Evolutionary conservation across 2,888 invertebrate species (phyloP).

Genomic region (Calameuta idolon): DNA sequence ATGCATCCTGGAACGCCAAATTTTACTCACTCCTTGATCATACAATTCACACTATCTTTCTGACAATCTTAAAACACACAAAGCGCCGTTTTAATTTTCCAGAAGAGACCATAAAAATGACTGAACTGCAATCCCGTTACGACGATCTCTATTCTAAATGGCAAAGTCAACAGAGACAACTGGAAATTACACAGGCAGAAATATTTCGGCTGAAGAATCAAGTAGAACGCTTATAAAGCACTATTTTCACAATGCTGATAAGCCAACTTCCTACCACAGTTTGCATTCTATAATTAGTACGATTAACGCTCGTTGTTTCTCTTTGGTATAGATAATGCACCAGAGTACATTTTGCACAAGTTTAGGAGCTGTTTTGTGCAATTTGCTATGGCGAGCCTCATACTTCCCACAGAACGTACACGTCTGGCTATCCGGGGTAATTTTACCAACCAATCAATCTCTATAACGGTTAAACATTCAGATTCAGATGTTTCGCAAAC

Average conservation of each 20-base stretch:
- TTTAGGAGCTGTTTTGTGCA: slow-evolving; percentile 62
- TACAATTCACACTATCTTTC: not conserved
- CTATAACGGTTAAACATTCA: not conserved
- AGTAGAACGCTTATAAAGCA: slow-evolving; percentile 28
- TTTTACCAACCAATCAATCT: not conserved
- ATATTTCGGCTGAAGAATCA: slow-evolving; percentile 47
- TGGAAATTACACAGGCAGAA: slow-evolving; percentile 33
- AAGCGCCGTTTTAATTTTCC: not conserved
- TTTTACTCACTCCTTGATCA: not conserved
- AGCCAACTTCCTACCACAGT: not conserved
- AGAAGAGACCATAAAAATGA: slow-evolving; percentile 29
- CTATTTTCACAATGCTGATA: not conserved
- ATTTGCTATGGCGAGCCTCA: slow-evolving; percentile 64
- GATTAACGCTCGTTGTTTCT: not conserved
- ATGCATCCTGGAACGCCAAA: not conserved
- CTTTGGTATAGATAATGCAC: slow-evolving; percentile 42
- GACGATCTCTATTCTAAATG: slow-evolving; percentile 39
- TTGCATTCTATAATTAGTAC: not conserved
- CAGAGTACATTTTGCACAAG: slow-evolving; percentile 64
- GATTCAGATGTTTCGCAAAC: not conserved
- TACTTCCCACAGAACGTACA: slow-evolving; percentile 55
- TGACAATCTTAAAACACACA: not conserved
- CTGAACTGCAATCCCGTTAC: slow-evolving; percentile 34
- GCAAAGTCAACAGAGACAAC: slow-evolving; percentile 29
- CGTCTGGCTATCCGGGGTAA: slow-evolving; percentile 57